Conservation (phyloP, 2,797 vertebrate genomes). For the Bovichtus diacanthus region DNA sequence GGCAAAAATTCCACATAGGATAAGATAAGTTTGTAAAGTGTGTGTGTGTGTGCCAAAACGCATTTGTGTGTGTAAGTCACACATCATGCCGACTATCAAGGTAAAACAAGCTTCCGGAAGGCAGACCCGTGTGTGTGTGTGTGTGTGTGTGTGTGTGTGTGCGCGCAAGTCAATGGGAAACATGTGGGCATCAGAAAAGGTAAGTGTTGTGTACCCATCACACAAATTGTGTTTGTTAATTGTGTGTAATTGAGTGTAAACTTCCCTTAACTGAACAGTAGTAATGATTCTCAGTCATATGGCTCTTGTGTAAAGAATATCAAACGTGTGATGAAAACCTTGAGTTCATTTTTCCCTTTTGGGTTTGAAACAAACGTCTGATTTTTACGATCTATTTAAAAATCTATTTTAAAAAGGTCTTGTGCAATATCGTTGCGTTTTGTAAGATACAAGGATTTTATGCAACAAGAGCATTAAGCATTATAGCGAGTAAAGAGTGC, state of each 20-base stretch:
- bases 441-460: too few species aligned
- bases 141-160: too few species aligned
- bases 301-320: too few species aligned
- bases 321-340: too few species aligned
- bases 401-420: background rate
- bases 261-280: background rate
- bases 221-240: background rate
- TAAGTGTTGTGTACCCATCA: too few species aligned
- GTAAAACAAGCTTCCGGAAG: background rate
- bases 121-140: background rate
- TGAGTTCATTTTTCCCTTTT: background rate
- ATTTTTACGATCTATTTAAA: too few species aligned
- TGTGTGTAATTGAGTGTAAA: conserved; percentile 9
- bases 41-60: conserved; percentile 8
- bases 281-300: too few species aligned
- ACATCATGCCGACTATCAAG: background rate
- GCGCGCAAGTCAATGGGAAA: too few species aligned
- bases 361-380: background rate
- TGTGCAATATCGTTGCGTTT: too few species aligned
- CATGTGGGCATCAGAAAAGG: too few species aligned
- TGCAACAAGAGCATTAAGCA: background rate
- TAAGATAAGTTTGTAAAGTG: conserved; percentile 34
- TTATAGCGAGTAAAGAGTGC: background rate
- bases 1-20: conserved; percentile 72
- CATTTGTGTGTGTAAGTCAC: background rate